Conservation (phyloP, 2,888 invertebrate species). For the Catonia carolina region DNA sequence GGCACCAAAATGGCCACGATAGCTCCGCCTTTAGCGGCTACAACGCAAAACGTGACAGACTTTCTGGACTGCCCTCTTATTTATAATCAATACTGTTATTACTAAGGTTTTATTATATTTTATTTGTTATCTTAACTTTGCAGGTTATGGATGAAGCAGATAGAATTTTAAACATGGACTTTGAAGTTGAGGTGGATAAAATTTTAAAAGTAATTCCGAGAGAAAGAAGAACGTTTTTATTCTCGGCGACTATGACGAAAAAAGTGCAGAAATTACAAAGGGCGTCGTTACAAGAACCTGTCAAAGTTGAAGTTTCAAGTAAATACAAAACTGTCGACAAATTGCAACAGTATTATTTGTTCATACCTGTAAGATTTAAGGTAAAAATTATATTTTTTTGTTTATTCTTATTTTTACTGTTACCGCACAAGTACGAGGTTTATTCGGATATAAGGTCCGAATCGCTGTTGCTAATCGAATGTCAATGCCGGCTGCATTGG, state of each 20-base stretch:
- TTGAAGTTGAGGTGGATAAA: constrained; percentile 95
- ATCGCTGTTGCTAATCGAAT: too few species aligned
- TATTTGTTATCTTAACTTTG: background rate
- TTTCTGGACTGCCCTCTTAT: too few species aligned
- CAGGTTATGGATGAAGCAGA: constrained; percentile 99
- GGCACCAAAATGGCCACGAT: too few species aligned
- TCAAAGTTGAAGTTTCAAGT: constrained; percentile 90
- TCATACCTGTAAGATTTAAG: constrained; percentile 94
- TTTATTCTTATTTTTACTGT: too few species aligned
- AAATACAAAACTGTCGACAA: constrained; percentile 99
- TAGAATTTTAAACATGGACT: constrained; percentile 97
- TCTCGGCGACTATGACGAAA: constrained; percentile 99
- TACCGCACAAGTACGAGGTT: too few species aligned
- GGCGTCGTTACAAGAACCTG: constrained; percentile 89
- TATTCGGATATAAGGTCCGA: too few species aligned
- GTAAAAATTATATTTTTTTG: constrained; percentile 49
- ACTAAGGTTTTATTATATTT: too few species aligned
- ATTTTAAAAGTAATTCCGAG: constrained; percentile 86
- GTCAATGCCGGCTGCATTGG: too few species aligned
- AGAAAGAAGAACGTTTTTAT: constrained; percentile 85
- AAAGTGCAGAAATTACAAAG: constrained; percentile 93
- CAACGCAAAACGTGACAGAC: too few species aligned
- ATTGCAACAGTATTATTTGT: constrained; percentile 88
- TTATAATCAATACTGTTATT: too few species aligned
- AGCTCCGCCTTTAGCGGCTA: too few species aligned